Base-by-base conservation (phyloP, 2,113 vertebrate genomes). In the Canis aureus region DNA sequence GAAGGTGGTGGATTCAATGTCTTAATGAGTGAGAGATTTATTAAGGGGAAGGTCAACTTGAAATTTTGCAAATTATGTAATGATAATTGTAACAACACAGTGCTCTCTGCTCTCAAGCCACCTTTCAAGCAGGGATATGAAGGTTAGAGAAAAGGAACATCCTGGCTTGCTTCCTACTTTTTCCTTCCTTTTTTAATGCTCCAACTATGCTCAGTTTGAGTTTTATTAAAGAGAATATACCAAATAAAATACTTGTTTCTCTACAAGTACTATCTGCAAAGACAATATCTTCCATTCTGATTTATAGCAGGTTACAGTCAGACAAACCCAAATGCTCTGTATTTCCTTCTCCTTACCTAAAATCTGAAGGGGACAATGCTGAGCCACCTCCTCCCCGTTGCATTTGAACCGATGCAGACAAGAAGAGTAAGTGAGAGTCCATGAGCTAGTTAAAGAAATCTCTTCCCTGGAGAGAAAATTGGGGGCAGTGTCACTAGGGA, bases 251-350 rank as follows among this genome's bases (percentile, higher is more conserved):
- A 51, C 11, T 83, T 60, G 32, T 35, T 79, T 84, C 60, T 62
- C 43, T 29, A 4, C 53, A 8, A 74, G 60, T 7, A 7, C 25
- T 15, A 4, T 88, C 53, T 71, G 80, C 74, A 83, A 43, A 83
- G 1, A 4, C 25, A 80, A 60, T 11, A 38, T 8, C 7, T 78
- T 84, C 83, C 69, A 0, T n/a, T 71, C 69, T 84, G 76, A 53
- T 67, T 15, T 10, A n/a, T 2, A 60, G 64, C 38, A 49, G 53
- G n/a, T 27, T 16, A 11, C 2, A 2, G 20, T 32, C 81, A 66
- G 69, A 66, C 17, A 55, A 79, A 20, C 11, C 29, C 59, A 0
- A 27, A 10, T 0, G 2, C 16, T 12, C 53, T n/a, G 2, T 1
- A 4, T 62, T 89, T 59, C 57, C 27, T 55, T 32, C 55, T 25